These are phyloP conservation scores for Macaca nemestrina DNA, from an alignment of 2,113 vertebrate genomes.

Conservation along the genomic window DNA sequence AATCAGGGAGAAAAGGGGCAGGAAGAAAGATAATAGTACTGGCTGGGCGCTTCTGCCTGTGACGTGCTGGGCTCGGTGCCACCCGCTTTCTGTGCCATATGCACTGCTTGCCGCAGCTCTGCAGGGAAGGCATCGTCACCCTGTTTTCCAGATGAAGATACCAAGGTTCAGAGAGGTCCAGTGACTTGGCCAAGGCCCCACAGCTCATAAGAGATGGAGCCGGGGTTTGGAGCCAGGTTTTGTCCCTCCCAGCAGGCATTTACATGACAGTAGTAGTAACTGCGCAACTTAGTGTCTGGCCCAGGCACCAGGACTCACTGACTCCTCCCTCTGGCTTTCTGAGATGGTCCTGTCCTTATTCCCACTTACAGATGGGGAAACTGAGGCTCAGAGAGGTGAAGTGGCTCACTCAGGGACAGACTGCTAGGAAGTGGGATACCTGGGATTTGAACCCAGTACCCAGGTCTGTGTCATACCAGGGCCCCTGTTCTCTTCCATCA, in stretches of 20 bases:
- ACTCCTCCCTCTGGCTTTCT: background rate
- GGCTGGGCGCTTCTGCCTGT: fast-evolving
- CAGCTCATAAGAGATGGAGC: background rate
- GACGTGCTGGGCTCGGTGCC: background rate
- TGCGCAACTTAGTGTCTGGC: background rate
- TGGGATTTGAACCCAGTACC: background rate
- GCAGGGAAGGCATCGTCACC: background rate
- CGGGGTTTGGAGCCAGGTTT: background rate
- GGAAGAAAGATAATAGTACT: background rate
- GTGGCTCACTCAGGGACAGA: background rate
- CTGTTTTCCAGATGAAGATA: background rate
- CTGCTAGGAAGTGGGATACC: background rate
- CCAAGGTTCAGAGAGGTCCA: conserved; percentile 7
- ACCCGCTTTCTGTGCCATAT: background rate
- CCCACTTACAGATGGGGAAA: background rate
- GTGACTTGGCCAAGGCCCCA: background rate
- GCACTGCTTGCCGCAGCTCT: background rate
- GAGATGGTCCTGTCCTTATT: background rate
- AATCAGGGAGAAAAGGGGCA: background rate
- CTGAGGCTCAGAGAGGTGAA: background rate
- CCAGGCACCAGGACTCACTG: background rate
- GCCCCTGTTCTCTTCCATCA: background rate
- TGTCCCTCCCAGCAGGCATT: background rate
- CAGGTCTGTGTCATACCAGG: background rate
- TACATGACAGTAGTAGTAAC: background rate